Evolutionary conservation across 2,113 vertebrate genomes (phyloP).

Genomic region (Tetraodon nigroviridis): DNA sequence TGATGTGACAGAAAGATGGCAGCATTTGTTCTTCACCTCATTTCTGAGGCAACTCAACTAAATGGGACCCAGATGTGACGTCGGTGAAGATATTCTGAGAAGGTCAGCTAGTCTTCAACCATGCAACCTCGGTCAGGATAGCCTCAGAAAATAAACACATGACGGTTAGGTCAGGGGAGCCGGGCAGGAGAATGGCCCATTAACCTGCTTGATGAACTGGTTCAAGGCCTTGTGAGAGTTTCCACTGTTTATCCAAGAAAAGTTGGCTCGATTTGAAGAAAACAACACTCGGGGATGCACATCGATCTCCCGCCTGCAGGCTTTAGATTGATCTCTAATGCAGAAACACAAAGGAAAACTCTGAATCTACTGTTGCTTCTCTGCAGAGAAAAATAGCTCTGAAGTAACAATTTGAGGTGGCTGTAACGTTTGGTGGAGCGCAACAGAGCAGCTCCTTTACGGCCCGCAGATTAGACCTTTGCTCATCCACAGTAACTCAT

Average conservation of each 20-base stretch:
- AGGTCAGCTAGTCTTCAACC: slow-evolving; percentile 24
- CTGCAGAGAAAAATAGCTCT: slow-evolving; percentile 1
- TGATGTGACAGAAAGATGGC: neutral
- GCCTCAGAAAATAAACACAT: slow-evolving; percentile 13
- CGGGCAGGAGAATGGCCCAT: neutral
- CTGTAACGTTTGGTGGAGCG: slow-evolving; percentile 36
- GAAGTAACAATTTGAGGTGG: slow-evolving; percentile 24
- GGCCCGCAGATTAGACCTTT: slow-evolving; percentile 47
- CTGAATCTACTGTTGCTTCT: slow-evolving; percentile 3
- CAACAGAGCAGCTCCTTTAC: slow-evolving; percentile 27
- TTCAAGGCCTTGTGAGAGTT: neutral
- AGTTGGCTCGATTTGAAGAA: slow-evolving; percentile 23
- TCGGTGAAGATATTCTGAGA: slow-evolving; percentile 23
- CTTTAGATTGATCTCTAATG: neutral
- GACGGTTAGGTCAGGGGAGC: slow-evolving; percentile 18
- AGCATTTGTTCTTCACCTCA: too few species aligned
- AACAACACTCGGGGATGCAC: slow-evolving; percentile 26
- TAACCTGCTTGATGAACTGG: neutral
- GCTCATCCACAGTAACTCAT: slow-evolving; percentile 48
- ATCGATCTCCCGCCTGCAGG: slow-evolving; percentile 33
- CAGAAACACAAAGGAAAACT: neutral
- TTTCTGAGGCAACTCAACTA: neutral
- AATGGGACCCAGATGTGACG: slow-evolving; percentile 3
- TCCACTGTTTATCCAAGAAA: slow-evolving; percentile 2
- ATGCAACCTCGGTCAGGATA: slow-evolving; percentile 14